Percentiles rank a stretch among this genome's conserved stretches.
phyloP scores from a whole-genome alignment of 1,140 invertebrate genomes.

The Patella vulgata region DNA sequence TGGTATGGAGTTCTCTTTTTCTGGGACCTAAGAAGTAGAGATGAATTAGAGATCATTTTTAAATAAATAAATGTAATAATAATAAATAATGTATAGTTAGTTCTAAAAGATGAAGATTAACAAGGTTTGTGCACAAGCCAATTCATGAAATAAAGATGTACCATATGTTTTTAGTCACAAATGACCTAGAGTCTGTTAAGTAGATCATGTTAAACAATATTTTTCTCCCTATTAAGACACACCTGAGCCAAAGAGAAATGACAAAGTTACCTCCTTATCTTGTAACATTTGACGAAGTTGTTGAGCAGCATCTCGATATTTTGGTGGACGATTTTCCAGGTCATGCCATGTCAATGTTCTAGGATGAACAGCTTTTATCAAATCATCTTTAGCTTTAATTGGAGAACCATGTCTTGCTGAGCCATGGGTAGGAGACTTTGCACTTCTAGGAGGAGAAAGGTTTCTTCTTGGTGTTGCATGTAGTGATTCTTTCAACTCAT shows the following conservation, averaged over 20 bases:
- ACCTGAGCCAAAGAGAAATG: no score
- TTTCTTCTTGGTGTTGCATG: slow-evolving; percentile 17
- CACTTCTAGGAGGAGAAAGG: no score
- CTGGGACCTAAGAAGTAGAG: no score
- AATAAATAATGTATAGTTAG: not conserved
- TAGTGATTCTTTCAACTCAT: slow-evolving; percentile 35
- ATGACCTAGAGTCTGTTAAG: not conserved
- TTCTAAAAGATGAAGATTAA: not conserved
- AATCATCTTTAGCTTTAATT: slow-evolving; percentile 28
- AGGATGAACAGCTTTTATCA: slow-evolving; percentile 40
- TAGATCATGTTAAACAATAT: no score
- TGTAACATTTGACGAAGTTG: slow-evolving; percentile 30
- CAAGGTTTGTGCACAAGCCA: not conserved
- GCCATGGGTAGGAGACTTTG: not conserved
- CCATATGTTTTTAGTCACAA: not conserved
- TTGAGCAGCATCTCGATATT: slow-evolving; percentile 29
- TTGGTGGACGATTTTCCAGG: slow-evolving; percentile 18
- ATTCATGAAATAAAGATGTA: not conserved
- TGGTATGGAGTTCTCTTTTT: slow-evolving; percentile 11
- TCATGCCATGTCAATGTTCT: slow-evolving; percentile 44
- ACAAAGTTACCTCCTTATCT: not conserved
- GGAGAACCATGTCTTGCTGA: slow-evolving; percentile 5
- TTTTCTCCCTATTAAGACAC: no score
- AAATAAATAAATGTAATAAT: not conserved
- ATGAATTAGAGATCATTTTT: not conserved